A percentile compares a stretch with the other conserved stretches of the same genome.
phyloP scores from a whole-genome alignment of 2,113 vertebrate genomes.

The Cariama cristata region DNA sequence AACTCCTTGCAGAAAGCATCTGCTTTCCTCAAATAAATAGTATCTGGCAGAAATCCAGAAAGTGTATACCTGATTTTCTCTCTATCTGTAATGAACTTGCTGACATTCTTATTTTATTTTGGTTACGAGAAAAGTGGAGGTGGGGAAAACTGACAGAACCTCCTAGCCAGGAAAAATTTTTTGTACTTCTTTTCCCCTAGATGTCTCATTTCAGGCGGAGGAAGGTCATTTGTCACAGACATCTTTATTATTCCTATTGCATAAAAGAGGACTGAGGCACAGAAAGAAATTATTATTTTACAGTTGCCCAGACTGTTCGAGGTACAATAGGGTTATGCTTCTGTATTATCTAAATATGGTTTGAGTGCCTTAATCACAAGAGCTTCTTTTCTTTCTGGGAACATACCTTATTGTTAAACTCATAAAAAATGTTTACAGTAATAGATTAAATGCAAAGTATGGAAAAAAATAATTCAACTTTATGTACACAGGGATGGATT shows the following conservation, averaged over 20 bases:
- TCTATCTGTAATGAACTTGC: constrained; percentile 25
- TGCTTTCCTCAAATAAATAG: constrained; percentile 2
- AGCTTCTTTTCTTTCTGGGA: not conserved
- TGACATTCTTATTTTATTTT: constrained; percentile 11
- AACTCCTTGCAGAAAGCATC: constrained; percentile 18
- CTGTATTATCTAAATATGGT: not conserved
- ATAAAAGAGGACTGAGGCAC: not conserved
- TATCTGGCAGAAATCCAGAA: constrained; percentile 35
- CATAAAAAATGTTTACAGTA: not conserved
- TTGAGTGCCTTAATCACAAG: not conserved
- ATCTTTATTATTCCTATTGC: not conserved
- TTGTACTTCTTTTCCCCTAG: not conserved
- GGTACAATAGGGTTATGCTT: not conserved
- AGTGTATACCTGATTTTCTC: not conserved
- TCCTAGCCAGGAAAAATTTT: not conserved
- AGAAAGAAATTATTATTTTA: not conserved
- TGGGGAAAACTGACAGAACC: not conserved
- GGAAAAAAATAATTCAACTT: not conserved
- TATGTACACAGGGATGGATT: not conserved
- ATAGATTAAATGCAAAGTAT: not conserved
- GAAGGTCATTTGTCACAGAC: not conserved
- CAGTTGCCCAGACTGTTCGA: not conserved
- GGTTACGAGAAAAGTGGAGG: not conserved
- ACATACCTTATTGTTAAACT: not conserved
- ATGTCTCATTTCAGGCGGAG: not conserved